phyloP scores from a whole-genome alignment of 35 echinoderm and acorn worm species.

The Acanthaster planci region DNA sequence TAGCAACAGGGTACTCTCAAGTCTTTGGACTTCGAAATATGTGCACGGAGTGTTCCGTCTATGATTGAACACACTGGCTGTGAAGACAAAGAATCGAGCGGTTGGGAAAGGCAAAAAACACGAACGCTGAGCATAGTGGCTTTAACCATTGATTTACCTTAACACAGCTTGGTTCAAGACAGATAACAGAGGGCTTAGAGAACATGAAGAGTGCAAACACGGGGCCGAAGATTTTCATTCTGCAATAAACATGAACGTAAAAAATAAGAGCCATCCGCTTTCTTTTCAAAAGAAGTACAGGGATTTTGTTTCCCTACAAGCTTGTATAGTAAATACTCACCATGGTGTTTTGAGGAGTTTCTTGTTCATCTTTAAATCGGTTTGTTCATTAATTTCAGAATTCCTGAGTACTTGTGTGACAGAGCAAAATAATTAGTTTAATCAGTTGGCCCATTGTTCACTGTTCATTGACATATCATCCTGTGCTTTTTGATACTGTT shows the following conservation, averaged over 20 bases:
- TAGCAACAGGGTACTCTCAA: background rate
- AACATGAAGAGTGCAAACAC: constrained; percentile 5
- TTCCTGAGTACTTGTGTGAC: background rate
- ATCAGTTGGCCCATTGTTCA: no score
- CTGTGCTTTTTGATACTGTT: no score
- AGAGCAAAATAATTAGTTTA: no score
- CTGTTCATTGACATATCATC: no score
- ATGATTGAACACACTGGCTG: background rate
- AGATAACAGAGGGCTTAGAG: background rate
- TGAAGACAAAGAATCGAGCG: background rate
- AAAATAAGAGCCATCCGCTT: background rate
- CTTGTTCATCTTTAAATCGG: background rate
- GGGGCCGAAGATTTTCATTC: background rate
- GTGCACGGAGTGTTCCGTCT: background rate
- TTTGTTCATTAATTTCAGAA: background rate
- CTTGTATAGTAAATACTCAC: background rate
- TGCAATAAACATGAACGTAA: background rate
- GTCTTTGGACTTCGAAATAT: background rate
- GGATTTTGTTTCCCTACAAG: background rate
- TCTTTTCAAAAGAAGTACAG: background rate
- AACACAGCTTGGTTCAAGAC: background rate
- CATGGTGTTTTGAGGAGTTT: background rate
- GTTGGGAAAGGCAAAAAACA: background rate
- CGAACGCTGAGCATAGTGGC: background rate
- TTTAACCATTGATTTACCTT: background rate